Percentiles rank a stretch among this genome's conserved stretches.
These are phyloP conservation scores for Tenthredo distinguenda DNA, from an alignment of 2,888 invertebrate genomes.

Conservation along the genomic window DNA sequence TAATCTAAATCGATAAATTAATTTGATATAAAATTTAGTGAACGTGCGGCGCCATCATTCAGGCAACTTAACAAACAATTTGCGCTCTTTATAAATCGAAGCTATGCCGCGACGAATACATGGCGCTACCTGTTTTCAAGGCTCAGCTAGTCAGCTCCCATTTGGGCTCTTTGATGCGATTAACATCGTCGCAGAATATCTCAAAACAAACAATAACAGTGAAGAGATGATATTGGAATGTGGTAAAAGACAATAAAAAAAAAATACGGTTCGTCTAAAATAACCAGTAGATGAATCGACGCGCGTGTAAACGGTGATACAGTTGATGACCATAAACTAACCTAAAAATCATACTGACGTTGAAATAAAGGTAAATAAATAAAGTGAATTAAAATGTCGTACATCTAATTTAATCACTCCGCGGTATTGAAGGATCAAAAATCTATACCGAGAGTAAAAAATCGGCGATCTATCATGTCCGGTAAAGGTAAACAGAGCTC, in stretches of 20 bases:
- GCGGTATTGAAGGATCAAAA: not conserved
- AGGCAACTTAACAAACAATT: not conserved
- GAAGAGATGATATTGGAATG: not conserved
- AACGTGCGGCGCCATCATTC: not conserved
- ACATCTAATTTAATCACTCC: not conserved
- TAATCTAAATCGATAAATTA: not conserved
- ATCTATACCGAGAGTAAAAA: not conserved
- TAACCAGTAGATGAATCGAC: not conserved
- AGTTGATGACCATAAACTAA: not conserved
- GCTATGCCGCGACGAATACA: not conserved
- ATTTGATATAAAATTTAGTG: not conserved
- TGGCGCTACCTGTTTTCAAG: not conserved
- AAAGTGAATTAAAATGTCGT: not conserved
- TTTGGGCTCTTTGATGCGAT: not conserved
- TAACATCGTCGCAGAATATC: not conserved
- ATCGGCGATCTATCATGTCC: conserved; percentile 65
- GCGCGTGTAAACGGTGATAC: not conserved
- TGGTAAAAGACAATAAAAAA: not conserved
- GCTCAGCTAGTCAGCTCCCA: not conserved
- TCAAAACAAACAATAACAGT: not conserved
- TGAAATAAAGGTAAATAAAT: not conserved
- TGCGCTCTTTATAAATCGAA: not conserved
- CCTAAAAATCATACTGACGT: not conserved
- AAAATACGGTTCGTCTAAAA: not conserved
- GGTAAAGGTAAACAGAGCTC: conserved; percentile 76